Percentiles rank a stretch among this genome's conserved stretches.
Evolutionary conservation across 2,888 invertebrate species (phyloP).

Genomic region (Dasypolia templi): DNA sequence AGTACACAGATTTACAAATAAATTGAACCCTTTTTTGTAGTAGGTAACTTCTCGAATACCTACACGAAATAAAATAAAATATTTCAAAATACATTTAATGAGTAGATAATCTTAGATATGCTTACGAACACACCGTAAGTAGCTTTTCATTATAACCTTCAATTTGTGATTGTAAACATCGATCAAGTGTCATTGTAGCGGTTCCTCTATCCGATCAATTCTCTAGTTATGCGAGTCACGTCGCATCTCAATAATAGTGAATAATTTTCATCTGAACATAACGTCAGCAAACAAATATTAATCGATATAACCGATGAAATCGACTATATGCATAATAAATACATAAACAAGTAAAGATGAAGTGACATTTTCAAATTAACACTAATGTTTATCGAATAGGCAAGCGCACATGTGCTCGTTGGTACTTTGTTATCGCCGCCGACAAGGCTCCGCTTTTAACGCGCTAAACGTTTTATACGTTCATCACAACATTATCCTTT

Average conservation of each 20-base stretch:
- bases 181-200: slow-evolving; percentile 77
- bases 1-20: neutral
- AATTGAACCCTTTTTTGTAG: neutral
- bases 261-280: slow-evolving; percentile 45
- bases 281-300: slow-evolving; percentile 40
- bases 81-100: neutral
- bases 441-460: slow-evolving; percentile 86
- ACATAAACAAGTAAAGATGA: slow-evolving; percentile 18
- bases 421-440: slow-evolving; percentile 74
- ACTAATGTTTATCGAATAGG: slow-evolving; percentile 35
- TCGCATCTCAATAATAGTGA: slow-evolving; percentile 59
- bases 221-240: slow-evolving; percentile 72
- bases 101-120: neutral
- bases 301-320: slow-evolving; percentile 26
- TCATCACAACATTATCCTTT: slow-evolving; percentile 89
- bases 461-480: slow-evolving; percentile 86
- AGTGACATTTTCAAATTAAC: slow-evolving; percentile 15
- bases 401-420: slow-evolving; percentile 58
- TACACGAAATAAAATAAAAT: neutral
- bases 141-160: slow-evolving; percentile 37
- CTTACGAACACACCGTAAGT: slow-evolving; percentile 8
- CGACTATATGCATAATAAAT: slow-evolving; percentile 12
- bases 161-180: slow-evolving; percentile 61
- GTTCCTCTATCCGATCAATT: slow-evolving; percentile 74
- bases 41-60: no score